A percentile compares a stretch with the other conserved stretches of the same genome.
phyloP scores from a whole-genome alignment of 2,888 invertebrate species.

The Hydrotaea cyrtoneurina region DNA sequence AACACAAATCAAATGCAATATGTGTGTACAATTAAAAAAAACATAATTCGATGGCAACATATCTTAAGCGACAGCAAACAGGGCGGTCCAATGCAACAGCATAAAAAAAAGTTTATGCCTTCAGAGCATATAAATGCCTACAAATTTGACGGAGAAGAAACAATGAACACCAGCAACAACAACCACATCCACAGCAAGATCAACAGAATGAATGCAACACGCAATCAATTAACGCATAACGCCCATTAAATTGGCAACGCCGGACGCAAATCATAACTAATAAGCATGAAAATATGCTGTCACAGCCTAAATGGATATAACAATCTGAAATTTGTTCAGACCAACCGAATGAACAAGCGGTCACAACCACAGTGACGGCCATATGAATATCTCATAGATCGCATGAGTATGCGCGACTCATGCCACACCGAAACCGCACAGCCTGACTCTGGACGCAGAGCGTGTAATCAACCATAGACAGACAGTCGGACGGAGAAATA shows the following conservation, averaged over 20 bases:
- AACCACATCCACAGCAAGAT: background rate
- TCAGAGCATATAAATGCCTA: background rate
- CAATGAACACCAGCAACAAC: background rate
- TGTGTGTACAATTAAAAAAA: conserved; percentile 17
- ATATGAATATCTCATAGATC: background rate
- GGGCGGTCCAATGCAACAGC: conserved; percentile 34
- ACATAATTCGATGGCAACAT: background rate
- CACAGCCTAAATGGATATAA: conserved; percentile 61
- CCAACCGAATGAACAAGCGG: background rate
- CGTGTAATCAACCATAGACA: background rate
- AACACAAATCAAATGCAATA: conserved; percentile 51
- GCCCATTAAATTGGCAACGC: conserved; percentile 63
- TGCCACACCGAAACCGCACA: background rate
- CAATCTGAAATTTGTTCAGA: conserved; percentile 17
- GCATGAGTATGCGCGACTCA: conserved; percentile 31
- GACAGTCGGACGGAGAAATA: background rate
- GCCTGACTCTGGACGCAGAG: background rate
- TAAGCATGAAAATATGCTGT: conserved; percentile 65
- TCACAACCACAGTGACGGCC: background rate
- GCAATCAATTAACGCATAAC: conserved; percentile 67
- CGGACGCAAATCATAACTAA: conserved; percentile 66
- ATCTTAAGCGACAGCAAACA: background rate
- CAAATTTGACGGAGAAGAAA: conserved; percentile 19
- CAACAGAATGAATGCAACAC: conserved; percentile 54
- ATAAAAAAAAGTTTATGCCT: background rate